Evolutionary conservation across 2,113 vertebrate genomes (phyloP), one percentile per base, ranked within the genome.

Genomic region (Mionectes macconnelli): DNA sequence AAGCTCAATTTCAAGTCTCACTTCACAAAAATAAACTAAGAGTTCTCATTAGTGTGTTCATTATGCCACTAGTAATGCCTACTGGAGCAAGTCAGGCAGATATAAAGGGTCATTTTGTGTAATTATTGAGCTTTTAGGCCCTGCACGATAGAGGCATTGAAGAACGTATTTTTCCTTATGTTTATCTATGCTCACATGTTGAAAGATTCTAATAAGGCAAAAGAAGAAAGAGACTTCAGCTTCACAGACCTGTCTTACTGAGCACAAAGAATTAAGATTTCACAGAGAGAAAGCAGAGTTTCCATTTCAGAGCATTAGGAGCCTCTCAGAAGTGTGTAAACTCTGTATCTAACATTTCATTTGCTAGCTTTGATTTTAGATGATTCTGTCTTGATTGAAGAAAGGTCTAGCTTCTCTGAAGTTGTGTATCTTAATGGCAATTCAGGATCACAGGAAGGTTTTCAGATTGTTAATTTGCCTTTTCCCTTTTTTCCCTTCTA

Each of bases 101-200:
- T 94, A 87, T 35, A 94, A 94, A 94, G 89, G 81, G 87, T 97
- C 77, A 63, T 87, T 96, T 94, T 94, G 49, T 95, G 57, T 95
- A 93, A 95, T 95, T 87, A 93, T 18, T 94, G 66, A 83, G 74
- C 69, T 92, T 93, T 92, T 93, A 90, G 93, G 55, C 72, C 37
- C 75, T 85, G 70, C 89, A 88, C 0, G 8, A 82, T 45, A 40
- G 40, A 76, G 44, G 66, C 77, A 76, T 72, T 14, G 33, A 91
- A 91, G 70, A 89, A 91, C 31, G 19, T 94, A 16, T 91, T 78
- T 95, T 95, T 60, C 49, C 49, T 45, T 81, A 31, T 94, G 74
- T 89, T 96, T 89, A 57, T 89, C n/a, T n/a, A 39, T 50, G 45
- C 37, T 92, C 52, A 23, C 40, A 53, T 86, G 94, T 74, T 4